Conservation (phyloP, 1,140 invertebrate genomes). For the Macrobrachium nipponense region DNA sequence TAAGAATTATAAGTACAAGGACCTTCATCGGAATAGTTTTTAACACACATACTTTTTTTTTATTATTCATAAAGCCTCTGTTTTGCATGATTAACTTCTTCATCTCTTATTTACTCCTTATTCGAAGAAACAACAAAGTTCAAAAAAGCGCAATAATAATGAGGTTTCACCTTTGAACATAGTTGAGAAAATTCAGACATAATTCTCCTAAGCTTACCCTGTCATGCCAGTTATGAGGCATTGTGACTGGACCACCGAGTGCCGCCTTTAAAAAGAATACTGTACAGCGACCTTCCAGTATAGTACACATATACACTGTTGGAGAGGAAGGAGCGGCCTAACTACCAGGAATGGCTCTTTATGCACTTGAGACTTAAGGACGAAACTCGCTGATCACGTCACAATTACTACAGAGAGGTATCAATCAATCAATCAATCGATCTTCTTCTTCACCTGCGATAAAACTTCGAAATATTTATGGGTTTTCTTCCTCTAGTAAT, state of each 20-base stretch:
- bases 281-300: too few species aligned
- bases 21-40: conserved; percentile 5
- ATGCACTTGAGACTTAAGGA: too few species aligned
- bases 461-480: conserved; percentile 1
- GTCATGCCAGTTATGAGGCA: conserved; percentile 42
- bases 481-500: not conserved
- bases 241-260: not conserved
- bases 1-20: conserved; percentile 23
- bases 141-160: conserved; percentile 13
- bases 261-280: too few species aligned
- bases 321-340: too few species aligned
- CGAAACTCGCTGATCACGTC: conserved; percentile 1
- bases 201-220: conserved; percentile 48
- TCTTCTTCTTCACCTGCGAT: not conserved
- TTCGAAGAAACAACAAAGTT: conserved; percentile 19
- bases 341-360: too few species aligned
- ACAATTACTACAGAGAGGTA: conserved; percentile 21
- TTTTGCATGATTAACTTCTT: conserved; percentile 21
- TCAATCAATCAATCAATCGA: not conserved
- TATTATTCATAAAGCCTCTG: conserved; percentile 38
- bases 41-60: conserved; percentile 8
- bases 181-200: conserved; percentile 18
- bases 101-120: not conserved
- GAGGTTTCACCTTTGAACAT: conserved; percentile 25
- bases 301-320: too few species aligned